A percentile compares a stretch with the other conserved stretches of the same genome.
phyloP scores from a whole-genome alignment of 2,797 vertebrate genomes.

The Diplodus puntazzo region DNA sequence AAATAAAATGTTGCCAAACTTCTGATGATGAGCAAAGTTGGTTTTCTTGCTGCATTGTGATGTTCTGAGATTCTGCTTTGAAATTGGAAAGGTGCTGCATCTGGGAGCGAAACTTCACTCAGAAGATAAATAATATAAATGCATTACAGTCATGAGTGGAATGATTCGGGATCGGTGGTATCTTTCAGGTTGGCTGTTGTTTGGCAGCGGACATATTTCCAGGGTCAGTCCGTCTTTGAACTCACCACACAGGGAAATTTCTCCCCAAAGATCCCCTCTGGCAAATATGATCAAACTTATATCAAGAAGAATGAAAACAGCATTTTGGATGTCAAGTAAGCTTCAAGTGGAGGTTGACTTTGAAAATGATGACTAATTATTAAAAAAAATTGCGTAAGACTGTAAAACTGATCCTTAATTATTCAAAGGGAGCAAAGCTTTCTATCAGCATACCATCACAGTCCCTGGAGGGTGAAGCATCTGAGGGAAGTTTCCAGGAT shows the following conservation, averaged over 20 bases:
- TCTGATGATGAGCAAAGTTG: background rate
- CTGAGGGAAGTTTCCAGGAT: constrained; percentile 1
- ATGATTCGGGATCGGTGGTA: background rate
- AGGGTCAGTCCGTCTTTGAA: background rate
- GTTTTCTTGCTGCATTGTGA: background rate
- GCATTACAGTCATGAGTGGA: background rate
- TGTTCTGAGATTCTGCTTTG: background rate
- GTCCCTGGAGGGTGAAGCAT: background rate
- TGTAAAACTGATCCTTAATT: background rate
- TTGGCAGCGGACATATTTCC: background rate
- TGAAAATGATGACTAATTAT: background rate
- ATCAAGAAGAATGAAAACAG: background rate
- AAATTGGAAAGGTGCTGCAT: background rate
- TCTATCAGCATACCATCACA: background rate
- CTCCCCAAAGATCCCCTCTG: background rate
- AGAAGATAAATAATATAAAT: background rate
- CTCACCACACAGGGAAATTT: background rate
- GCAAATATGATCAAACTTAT: background rate
- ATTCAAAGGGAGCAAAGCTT: background rate
- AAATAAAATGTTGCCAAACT: background rate
- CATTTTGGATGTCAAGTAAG: background rate
- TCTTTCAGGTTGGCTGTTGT: background rate
- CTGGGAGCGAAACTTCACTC: background rate
- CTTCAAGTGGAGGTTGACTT: background rate
- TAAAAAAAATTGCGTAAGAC: background rate